phyloP scores from a whole-genome alignment of 1,140 invertebrate genomes.

The Phymastichus coffea region DNA sequence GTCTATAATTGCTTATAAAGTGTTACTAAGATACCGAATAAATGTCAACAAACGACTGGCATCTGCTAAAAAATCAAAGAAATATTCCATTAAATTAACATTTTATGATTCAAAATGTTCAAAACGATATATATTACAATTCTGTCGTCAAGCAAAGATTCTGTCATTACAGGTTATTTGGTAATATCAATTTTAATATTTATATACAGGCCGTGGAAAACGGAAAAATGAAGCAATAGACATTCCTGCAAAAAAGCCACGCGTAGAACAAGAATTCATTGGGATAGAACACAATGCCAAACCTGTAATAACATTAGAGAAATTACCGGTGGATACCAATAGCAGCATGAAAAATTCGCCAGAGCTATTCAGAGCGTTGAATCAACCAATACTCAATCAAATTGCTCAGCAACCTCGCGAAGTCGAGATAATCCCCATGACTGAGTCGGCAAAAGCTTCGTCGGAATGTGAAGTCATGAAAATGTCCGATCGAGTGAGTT shows the following conservation, averaged over 20 bases:
- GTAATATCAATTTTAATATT: too few species aligned
- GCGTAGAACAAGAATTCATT: slow-evolving; percentile 45
- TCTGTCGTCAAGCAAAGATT: not conserved
- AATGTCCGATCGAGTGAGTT: too few species aligned
- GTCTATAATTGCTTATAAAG: too few species aligned
- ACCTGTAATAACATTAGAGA: slow-evolving; percentile 41
- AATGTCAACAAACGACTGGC: too few species aligned
- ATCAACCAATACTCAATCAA: slow-evolving; percentile 32
- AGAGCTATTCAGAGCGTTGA: slow-evolving; percentile 43
- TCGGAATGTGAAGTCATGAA: too few species aligned
- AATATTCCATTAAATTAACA: too few species aligned
- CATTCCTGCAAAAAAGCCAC: slow-evolving; percentile 35
- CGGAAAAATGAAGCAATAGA: slow-evolving; percentile 43
- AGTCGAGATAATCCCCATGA: not conserved
- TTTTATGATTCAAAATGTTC: too few species aligned
- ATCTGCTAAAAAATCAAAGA: too few species aligned
- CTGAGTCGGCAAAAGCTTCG: not conserved
- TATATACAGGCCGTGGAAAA: slow-evolving; percentile 49
- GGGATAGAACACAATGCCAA: slow-evolving; percentile 48
- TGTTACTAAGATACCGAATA: too few species aligned
- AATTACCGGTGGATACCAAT: slow-evolving; percentile 17
- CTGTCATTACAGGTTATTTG: too few species aligned
- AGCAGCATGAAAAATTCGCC: slow-evolving; percentile 28
- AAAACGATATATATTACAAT: not conserved
- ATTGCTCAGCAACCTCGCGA: not conserved